These are phyloP conservation scores for Rhopalosiphum nymphaeae DNA, from an alignment of 2,888 invertebrate species.

Conservation along the genomic window DNA sequence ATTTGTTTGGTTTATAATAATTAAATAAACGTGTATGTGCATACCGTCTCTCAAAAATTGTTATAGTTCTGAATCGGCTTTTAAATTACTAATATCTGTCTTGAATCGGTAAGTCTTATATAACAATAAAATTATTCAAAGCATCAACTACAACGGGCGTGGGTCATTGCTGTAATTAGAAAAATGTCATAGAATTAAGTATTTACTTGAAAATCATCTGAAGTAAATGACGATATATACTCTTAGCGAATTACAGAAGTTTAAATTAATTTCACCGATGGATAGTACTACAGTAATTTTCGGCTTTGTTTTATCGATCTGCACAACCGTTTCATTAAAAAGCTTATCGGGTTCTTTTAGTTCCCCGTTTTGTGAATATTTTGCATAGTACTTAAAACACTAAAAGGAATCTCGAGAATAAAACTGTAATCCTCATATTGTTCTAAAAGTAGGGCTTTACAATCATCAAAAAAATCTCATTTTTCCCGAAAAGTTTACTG, in stretches of 20 bases:
- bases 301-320: not conserved
- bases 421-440: slow-evolving; percentile 12
- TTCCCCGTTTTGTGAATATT: not conserved
- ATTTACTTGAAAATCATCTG: not conserved
- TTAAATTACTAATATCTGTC: not conserved
- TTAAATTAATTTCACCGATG: not conserved
- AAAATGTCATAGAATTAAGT: not conserved
- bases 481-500: slow-evolving; percentile 20
- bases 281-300: not conserved
- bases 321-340: not conserved
- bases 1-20: not conserved
- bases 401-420: slow-evolving; percentile 6
- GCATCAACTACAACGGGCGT: not conserved
- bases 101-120: not conserved
- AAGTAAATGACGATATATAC: not conserved
- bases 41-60: not conserved
- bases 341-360: slow-evolving; percentile 18
- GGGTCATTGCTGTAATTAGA: not conserved
- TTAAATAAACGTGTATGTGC: not conserved
- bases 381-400: not conserved
- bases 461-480: slow-evolving; percentile 25
- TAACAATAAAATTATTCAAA: not conserved
- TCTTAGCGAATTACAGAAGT: not conserved
- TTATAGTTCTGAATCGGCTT: not conserved
- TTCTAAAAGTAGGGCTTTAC: not conserved